Conservation (phyloP, 2,888 invertebrate genomes). For the Apocheima hispidaria region DNA sequence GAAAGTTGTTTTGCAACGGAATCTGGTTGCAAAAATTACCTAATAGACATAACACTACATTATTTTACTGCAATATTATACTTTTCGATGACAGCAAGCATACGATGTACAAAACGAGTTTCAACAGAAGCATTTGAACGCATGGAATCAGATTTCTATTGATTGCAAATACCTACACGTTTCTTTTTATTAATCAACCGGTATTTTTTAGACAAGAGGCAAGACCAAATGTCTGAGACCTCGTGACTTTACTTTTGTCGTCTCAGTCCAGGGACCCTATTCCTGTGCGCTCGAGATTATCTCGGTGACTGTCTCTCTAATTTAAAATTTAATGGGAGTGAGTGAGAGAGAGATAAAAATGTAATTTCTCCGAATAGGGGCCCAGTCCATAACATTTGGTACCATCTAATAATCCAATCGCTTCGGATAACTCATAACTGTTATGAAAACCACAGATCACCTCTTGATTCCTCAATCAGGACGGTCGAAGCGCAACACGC, state of each 20-base stretch:
- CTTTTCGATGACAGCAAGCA: constrained; percentile 21
- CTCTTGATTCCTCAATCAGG: too few species aligned
- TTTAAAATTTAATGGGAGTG: too few species aligned
- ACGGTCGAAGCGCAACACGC: too few species aligned
- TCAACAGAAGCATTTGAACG: constrained; percentile 6
- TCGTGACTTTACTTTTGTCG: background rate
- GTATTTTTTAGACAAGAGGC: too few species aligned
- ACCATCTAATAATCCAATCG: constrained; percentile 3
- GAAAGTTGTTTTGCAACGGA: constrained; percentile 52
- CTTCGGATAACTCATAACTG: background rate
- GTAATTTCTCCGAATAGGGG: too few species aligned
- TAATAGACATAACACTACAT: constrained; percentile 19
- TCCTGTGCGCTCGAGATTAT: too few species aligned
- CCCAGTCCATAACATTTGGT: background rate
- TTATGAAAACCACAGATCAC: background rate
- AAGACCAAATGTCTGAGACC: too few species aligned
- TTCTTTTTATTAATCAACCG: background rate
- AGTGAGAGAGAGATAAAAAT: too few species aligned
- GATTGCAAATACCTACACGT: background rate
- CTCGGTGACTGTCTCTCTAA: too few species aligned
- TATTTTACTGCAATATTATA: constrained; percentile 17
- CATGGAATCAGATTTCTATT: constrained; percentile 3
- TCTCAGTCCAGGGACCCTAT: too few species aligned
- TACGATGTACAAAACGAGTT: constrained; percentile 9
- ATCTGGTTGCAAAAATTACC: constrained; percentile 28